A percentile compares a stretch with the other conserved stretches of the same genome.
These are phyloP conservation scores for Arbacia lixula DNA, from an alignment of 53 echinoderm and acorn worm species.

Conservation along the genomic window DNA sequence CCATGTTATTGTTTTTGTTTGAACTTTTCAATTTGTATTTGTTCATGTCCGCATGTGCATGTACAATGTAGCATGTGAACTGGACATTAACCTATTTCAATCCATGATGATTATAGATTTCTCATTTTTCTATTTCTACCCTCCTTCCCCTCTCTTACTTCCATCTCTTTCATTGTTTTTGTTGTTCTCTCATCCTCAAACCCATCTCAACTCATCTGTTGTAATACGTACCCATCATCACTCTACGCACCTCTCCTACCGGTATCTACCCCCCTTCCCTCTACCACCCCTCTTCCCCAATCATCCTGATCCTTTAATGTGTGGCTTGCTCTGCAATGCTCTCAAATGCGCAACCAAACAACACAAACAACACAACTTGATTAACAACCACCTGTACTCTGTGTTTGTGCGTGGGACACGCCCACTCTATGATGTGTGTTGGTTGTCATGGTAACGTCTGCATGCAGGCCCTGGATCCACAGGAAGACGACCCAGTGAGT, in stretches of 20 bases:
- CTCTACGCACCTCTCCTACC: background rate
- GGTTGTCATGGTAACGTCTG: constrained; percentile 55
- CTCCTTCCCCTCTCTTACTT: no score
- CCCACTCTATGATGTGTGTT: constrained; percentile 39
- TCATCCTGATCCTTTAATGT: background rate
- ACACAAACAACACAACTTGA: constrained; percentile 23
- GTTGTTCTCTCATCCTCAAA: no score
- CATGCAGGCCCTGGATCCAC: constrained; percentile 45
- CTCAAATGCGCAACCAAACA: background rate
- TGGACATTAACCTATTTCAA: no score
- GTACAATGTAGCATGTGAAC: no score
- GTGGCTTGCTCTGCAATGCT: constrained; percentile 25
- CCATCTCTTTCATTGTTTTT: no score
- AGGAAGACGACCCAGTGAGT: constrained; percentile 36
- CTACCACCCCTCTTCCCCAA: background rate
- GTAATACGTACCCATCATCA: no score
- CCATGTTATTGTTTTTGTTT: no score
- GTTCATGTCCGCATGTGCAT: no score
- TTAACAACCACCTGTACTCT: constrained; percentile 7
- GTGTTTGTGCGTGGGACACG: background rate
- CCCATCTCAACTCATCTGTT: no score
- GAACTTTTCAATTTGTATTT: no score
- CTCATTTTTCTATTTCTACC: no score
- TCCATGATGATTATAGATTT: no score
- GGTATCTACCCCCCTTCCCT: background rate